Evolutionary conservation across 2,888 invertebrate genomes (phyloP).

Genomic region (Rapana venosa): DNA sequence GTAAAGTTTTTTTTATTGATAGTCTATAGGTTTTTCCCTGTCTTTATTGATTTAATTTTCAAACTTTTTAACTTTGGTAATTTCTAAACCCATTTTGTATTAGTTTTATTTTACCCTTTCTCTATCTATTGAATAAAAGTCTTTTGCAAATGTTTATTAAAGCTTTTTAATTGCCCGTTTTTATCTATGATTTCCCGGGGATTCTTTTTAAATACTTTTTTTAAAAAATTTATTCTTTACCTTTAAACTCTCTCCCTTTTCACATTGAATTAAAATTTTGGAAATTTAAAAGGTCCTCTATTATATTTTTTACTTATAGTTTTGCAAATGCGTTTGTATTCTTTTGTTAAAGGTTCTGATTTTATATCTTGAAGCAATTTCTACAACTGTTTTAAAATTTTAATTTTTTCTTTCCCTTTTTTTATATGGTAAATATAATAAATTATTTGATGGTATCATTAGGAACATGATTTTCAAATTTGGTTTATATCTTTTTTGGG

Average conservation of each 20-base stretch:
- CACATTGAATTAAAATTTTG: slow-evolving; percentile 12
- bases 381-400: slow-evolving; percentile 34
- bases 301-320: slow-evolving; percentile 31
- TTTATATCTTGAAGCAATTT: slow-evolving; percentile 33
- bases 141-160: neutral
- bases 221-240: slow-evolving; percentile 17
- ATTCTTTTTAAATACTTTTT: slow-evolving; percentile 18
- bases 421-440: slow-evolving; percentile 29
- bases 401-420: slow-evolving; percentile 21
- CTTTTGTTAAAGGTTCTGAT: neutral
- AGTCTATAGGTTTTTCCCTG: neutral
- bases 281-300: slow-evolving; percentile 33
- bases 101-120: slow-evolving; percentile 13
- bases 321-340: neutral
- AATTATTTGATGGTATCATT: slow-evolving; percentile 31
- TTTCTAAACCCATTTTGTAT: slow-evolving; percentile 13
- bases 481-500: slow-evolving; percentile 26
- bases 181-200: slow-evolving; percentile 2
- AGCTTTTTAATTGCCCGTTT: neutral
- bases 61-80: slow-evolving; percentile 18
- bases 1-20: neutral
- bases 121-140: slow-evolving; percentile 18
- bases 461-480: slow-evolving; percentile 29
- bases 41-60: neutral
- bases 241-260: slow-evolving; percentile 33